Conservation (phyloP, 1,140 invertebrate genomes). For the Drosophila eugracilis region DNA sequence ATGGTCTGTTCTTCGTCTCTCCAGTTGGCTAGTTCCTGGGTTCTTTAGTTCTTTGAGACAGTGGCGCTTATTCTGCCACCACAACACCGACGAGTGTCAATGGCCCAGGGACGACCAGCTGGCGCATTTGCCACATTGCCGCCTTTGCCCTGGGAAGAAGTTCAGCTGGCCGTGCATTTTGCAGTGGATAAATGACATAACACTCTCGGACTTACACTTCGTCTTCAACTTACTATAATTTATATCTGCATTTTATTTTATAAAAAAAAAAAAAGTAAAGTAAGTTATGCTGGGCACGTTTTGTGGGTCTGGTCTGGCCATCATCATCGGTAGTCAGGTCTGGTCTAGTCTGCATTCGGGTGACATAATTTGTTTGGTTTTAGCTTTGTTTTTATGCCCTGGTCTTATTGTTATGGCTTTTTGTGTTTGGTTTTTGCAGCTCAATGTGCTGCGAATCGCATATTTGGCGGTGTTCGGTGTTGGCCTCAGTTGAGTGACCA, state of each 20-base stretch:
- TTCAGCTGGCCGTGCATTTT: constrained; percentile 9
- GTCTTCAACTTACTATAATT: background rate
- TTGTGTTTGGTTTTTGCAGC: constrained; percentile 1
- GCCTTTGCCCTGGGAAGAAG: constrained; percentile 2
- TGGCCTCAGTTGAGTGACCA: constrained; percentile 25
- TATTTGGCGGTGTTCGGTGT: background rate
- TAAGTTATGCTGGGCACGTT: constrained; percentile 68
- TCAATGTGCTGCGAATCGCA: constrained; percentile 9
- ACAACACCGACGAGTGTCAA: constrained; percentile 66
- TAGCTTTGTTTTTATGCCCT: background rate
- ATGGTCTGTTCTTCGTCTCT: constrained; percentile 12
- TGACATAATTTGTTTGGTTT: constrained; percentile 61
- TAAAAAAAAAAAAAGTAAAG: no score
- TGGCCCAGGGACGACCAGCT: constrained; percentile 50
- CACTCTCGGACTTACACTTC: constrained; percentile 24
- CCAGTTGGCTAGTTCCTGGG: background rate
- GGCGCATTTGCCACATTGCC: background rate
- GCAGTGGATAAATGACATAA: constrained; percentile 67
- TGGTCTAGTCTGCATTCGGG: constrained; percentile 20
- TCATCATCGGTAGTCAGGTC: constrained; percentile 61
- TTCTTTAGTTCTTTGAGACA: background rate
- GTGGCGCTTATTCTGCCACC: constrained; percentile 1
- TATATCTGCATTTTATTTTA: no score
- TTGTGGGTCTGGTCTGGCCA: constrained; percentile 55
- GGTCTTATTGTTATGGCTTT: constrained; percentile 30